Percentiles rank a stretch among this genome's conserved stretches.
Conservation (phyloP, 2,113 vertebrate species). For the Lepisosteus oculatus region DNA sequence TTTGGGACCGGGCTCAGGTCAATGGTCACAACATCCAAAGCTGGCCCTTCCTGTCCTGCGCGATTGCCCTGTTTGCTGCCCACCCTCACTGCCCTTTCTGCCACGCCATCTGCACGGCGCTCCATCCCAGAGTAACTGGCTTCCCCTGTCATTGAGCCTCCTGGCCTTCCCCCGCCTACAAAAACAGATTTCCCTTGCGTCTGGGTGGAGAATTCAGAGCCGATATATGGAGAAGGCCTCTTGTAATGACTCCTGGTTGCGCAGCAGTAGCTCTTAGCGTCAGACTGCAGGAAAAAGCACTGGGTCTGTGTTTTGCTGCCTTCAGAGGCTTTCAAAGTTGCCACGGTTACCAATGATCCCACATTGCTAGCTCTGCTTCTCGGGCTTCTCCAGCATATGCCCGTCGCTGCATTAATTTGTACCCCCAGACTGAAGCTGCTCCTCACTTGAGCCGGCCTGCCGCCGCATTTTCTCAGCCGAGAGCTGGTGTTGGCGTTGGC, state of each 20-base stretch:
- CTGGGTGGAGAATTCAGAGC: background rate
- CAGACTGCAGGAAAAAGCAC: slow-evolving; percentile 61
- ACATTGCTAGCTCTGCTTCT: slow-evolving; percentile 46
- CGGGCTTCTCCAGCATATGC: slow-evolving; percentile 27
- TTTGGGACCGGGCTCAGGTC: slow-evolving; percentile 54
- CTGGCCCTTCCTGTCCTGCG: background rate
- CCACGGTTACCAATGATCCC: slow-evolving; percentile 64
- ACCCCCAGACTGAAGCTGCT: background rate
- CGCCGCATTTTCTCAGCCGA: slow-evolving; percentile 30
- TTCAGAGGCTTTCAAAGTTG: slow-evolving; percentile 65
- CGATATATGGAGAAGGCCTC: background rate
- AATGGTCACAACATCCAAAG: slow-evolving; percentile 34
- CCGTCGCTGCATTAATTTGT: slow-evolving; percentile 2
- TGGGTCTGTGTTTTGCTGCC: slow-evolving; percentile 64
- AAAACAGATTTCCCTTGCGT: background rate
- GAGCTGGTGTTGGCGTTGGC: background rate
- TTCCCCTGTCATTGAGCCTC: slow-evolving; percentile 16
- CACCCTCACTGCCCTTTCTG: slow-evolving; percentile 29
- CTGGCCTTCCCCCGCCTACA: background rate
- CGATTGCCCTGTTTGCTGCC: slow-evolving; percentile 9
- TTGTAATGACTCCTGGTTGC: slow-evolving; percentile 42
- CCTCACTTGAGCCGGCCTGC: slow-evolving; percentile 41
- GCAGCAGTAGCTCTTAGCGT: slow-evolving; percentile 61
- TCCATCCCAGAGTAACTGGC: slow-evolving; percentile 19
- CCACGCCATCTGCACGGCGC: background rate